Percentiles rank a stretch among this genome's conserved stretches.
phyloP scores from a whole-genome alignment of 2,113 vertebrate genomes.

The Pelecanus crispus region DNA sequence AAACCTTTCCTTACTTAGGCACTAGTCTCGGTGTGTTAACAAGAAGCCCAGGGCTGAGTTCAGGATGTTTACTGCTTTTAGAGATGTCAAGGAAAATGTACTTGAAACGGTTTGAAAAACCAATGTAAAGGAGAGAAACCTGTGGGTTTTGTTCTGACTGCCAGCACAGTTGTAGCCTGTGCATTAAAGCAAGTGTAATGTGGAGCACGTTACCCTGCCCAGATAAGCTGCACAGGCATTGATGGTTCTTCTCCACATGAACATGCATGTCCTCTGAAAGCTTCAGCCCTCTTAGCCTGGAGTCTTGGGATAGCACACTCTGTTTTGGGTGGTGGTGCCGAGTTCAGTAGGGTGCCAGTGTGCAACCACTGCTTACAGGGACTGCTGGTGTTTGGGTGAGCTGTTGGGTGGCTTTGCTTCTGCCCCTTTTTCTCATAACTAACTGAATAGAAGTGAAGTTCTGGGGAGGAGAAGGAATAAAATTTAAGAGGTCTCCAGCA shows the following conservation, averaged over 20 bases:
- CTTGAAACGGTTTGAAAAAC: not conserved
- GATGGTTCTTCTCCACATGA: not conserved
- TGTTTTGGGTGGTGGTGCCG: not conserved
- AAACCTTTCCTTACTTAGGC: not conserved
- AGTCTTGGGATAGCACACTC: not conserved
- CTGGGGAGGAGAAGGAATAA: not conserved
- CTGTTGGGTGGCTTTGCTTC: not conserved
- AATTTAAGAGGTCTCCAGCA: not conserved
- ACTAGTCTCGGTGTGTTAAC: not conserved
- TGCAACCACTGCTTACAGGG: not conserved
- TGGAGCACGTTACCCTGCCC: not conserved
- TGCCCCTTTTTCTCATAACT: too few relatives aligned
- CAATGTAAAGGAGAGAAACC: not conserved
- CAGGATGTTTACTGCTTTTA: not conserved
- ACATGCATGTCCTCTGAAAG: accelerated
- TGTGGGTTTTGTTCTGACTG: not conserved
- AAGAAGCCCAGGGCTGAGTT: not conserved
- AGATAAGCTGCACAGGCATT: not conserved
- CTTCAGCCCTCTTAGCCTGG: accelerated
- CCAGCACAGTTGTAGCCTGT: not conserved
- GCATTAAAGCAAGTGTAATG: not conserved
- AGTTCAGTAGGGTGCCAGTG: not conserved
- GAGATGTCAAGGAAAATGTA: not conserved
- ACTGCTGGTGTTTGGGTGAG: not conserved
- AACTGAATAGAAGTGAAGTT: not conserved